Evolutionary conservation across 2,797 vertebrate species (phyloP).

Genomic region (Melanotaenia trifasciata): DNA sequence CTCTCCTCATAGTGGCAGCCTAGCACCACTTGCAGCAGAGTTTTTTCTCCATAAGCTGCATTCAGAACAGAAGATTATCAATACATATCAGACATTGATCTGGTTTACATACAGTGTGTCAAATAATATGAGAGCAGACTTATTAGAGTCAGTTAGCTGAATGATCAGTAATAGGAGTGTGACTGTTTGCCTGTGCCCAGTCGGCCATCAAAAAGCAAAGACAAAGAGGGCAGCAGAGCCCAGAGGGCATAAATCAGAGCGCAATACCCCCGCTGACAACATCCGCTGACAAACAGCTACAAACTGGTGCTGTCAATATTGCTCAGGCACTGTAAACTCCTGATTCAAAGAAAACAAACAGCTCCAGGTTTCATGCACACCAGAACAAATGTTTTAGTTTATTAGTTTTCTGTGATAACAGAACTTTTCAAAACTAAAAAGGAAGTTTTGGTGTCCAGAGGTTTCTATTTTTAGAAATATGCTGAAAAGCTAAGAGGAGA

Average conservation of each 20-base stretch:
- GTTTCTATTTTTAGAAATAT: neutral
- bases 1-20: neutral
- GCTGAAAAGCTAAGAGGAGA: neutral
- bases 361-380: neutral
- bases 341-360: neutral
- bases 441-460: neutral
- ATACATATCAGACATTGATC: neutral
- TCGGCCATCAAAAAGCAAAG: slow-evolving; percentile 66
- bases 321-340: slow-evolving; percentile 11
- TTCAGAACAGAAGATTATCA: neutral
- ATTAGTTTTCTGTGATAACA: neutral
- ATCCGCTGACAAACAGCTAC: slow-evolving; percentile 2
- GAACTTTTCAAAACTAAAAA: neutral
- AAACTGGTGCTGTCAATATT: slow-evolving; percentile 4
- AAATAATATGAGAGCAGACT: slow-evolving; percentile 8
- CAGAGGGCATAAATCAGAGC: slow-evolving; percentile 51
- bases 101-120: slow-evolving; percentile 3
- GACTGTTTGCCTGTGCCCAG: slow-evolving; percentile 50
- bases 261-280: slow-evolving; percentile 15
- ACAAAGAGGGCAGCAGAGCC: slow-evolving; percentile 71
- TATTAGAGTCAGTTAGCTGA: slow-evolving; percentile 49
- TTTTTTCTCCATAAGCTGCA: neutral
- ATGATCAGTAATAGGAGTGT: slow-evolving; percentile 47
- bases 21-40: too few relatives aligned
- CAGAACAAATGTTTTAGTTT: neutral